phyloP scores from a whole-genome alignment of 2,888 invertebrate genomes.

The Zygogramma bicolorata region DNA sequence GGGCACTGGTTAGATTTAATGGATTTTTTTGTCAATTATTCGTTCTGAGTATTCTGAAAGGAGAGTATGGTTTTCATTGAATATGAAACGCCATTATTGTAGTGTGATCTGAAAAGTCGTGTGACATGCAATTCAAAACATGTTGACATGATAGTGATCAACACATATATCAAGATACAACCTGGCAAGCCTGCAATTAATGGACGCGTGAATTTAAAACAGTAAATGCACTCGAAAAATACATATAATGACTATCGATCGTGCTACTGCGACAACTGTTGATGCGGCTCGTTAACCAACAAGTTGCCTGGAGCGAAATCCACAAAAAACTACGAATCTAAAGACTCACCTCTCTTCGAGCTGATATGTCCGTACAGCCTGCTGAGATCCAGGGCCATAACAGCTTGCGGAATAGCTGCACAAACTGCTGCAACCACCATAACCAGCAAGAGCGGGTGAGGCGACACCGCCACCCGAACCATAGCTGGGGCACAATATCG shows the following conservation, averaged over 20 bases:
- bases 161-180: neutral
- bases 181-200: neutral
- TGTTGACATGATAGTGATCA: neutral
- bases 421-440: constrained; percentile 73
- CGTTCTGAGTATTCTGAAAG: too few species aligned
- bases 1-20: too few species aligned
- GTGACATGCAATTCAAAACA: neutral
- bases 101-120: neutral
- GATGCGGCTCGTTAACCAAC: constrained; percentile 51
- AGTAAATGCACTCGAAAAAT: constrained; percentile 26
- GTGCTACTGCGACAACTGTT: constrained; percentile 56
- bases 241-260: constrained; percentile 56
- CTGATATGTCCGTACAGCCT: constrained; percentile 83
- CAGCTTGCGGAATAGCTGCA: constrained; percentile 76
- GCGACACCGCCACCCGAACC: constrained; percentile 64
- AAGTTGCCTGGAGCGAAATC: constrained; percentile 43
- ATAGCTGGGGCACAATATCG: constrained; percentile 62
- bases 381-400: constrained; percentile 82
- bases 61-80: too few species aligned
- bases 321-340: neutral
- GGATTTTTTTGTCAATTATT: too few species aligned
- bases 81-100: neutral
- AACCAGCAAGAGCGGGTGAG: constrained; percentile 65
- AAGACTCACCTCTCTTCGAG: constrained; percentile 77
- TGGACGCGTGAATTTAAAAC: neutral